phyloP scores from a whole-genome alignment of 2,113 vertebrate species.

The Nibea coibor region DNA sequence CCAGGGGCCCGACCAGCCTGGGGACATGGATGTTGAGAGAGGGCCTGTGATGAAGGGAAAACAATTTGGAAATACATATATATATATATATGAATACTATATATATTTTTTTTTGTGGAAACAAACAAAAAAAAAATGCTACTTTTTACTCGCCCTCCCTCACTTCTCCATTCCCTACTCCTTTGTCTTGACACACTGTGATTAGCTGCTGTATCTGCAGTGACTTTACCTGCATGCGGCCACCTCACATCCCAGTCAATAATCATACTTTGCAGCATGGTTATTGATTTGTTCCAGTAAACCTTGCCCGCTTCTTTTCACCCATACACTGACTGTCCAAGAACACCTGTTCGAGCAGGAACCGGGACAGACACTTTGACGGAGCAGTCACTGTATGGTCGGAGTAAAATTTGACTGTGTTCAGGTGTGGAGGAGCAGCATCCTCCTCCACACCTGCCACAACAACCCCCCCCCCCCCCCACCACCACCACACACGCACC shows the following conservation, averaged over 20 bases:
- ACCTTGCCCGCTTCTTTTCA: conserved; percentile 79
- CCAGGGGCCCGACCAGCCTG: conserved; percentile 83
- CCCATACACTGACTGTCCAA: conserved; percentile 88
- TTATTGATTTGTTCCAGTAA: conserved; percentile 91
- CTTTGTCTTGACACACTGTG: conserved; percentile 78
- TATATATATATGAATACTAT: neutral
- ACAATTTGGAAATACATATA: conserved; percentile 27
- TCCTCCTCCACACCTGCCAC: conserved; percentile 86
- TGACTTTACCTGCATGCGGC: conserved; percentile 90
- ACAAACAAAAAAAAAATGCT: neutral
- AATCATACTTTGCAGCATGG: conserved; percentile 89
- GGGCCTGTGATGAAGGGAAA: conserved; percentile 73
- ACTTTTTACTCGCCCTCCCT: conserved; percentile 86
- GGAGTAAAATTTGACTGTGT: conserved; percentile 83
- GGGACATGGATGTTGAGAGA: conserved; percentile 96
- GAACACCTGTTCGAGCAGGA: conserved; percentile 33
- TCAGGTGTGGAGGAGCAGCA: conserved; percentile 81
- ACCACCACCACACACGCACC: conserved; percentile 32
- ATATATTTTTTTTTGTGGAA: neutral
- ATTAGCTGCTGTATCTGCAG: conserved; percentile 77
- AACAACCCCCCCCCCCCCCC: conserved; percentile 24
- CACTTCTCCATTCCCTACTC: conserved; percentile 92
- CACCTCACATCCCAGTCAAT: conserved; percentile 85
- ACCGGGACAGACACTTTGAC: conserved; percentile 23
- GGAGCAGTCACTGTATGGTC: conserved; percentile 85